phyloP scores from a whole-genome alignment of 2,888 invertebrate genomes.

The Therioaphis trifolii region DNA sequence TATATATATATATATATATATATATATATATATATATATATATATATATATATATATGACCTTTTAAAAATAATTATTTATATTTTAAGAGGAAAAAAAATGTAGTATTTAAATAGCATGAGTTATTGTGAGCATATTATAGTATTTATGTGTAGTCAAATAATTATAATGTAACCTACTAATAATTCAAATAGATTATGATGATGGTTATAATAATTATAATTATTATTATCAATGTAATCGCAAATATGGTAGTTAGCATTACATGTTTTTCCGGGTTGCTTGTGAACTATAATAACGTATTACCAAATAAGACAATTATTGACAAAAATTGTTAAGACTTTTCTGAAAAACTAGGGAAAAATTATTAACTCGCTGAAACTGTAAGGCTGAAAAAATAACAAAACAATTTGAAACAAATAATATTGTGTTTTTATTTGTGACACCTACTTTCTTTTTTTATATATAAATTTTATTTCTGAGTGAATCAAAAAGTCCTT shows the following conservation, averaged over 20 bases:
- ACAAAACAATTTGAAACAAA: conserved; percentile 63
- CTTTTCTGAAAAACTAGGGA: conserved; percentile 62
- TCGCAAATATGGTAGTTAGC: conserved; percentile 50
- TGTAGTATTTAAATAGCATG: conserved; percentile 53
- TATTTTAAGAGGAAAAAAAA: conserved; percentile 31
- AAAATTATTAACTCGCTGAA: conserved; percentile 63
- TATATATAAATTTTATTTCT: too few relatives aligned
- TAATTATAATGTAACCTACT: conserved; percentile 54
- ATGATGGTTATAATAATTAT: conserved; percentile 42
- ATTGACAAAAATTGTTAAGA: conserved; percentile 62
- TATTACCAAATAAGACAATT: conserved; percentile 62
- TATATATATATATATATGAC: conserved; percentile 2
- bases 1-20: too few relatives aligned
- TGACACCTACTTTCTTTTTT: too few relatives aligned
- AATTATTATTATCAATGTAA: conserved; percentile 49
- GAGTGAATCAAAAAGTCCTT: too few relatives aligned
- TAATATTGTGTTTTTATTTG: conserved; percentile 60
- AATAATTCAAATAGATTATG: conserved; percentile 54
- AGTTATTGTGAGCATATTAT: conserved; percentile 63
- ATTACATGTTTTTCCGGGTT: conserved; percentile 63
- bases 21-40: too few relatives aligned
- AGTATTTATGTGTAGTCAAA: conserved; percentile 47
- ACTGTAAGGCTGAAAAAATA: conserved; percentile 63
- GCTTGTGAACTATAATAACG: conserved; percentile 61
- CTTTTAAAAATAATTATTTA: conserved; percentile 39